Conservation (phyloP, 2,888 invertebrate genomes). For the Leptarthrus brevirostris region DNA sequence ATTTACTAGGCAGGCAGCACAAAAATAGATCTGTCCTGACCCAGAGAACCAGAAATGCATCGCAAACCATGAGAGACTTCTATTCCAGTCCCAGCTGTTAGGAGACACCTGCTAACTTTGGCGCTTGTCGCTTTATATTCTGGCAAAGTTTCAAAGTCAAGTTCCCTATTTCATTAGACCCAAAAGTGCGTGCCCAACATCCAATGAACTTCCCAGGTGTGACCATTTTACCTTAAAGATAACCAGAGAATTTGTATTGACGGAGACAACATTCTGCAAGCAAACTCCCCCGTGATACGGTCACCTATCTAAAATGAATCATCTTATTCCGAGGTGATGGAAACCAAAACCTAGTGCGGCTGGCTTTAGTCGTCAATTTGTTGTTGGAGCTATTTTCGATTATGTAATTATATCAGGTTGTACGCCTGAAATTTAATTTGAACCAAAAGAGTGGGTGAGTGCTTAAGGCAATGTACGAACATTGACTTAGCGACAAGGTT, state of each 20-base stretch:
- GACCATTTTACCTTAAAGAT: slow-evolving; percentile 1
- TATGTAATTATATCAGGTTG: neutral
- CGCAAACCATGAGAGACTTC: neutral
- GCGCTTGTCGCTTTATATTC: neutral
- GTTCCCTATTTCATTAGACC: slow-evolving; percentile 1
- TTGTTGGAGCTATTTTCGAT: neutral
- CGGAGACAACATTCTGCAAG: neutral
- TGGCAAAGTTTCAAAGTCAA: slow-evolving; percentile 32
- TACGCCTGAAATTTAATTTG: neutral
- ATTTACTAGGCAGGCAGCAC: neutral
- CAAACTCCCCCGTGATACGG: neutral
- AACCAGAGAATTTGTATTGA: neutral
- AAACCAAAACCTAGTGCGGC: neutral
- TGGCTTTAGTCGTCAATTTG: neutral
- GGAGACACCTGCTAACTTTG: slow-evolving; percentile 12
- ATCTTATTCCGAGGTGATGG: neutral
- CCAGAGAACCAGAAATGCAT: slow-evolving; percentile 13
- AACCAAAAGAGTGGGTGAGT: neutral
- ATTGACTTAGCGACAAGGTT: too few species aligned
- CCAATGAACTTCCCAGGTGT: slow-evolving; percentile 1
- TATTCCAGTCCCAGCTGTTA: slow-evolving; percentile 9
- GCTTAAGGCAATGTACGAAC: neutral
- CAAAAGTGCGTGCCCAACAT: slow-evolving; percentile 9
- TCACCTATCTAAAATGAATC: neutral
- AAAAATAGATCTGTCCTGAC: neutral